Conservation (phyloP, 2,797 vertebrate genomes). For the Enteromius mattozi region DNA sequence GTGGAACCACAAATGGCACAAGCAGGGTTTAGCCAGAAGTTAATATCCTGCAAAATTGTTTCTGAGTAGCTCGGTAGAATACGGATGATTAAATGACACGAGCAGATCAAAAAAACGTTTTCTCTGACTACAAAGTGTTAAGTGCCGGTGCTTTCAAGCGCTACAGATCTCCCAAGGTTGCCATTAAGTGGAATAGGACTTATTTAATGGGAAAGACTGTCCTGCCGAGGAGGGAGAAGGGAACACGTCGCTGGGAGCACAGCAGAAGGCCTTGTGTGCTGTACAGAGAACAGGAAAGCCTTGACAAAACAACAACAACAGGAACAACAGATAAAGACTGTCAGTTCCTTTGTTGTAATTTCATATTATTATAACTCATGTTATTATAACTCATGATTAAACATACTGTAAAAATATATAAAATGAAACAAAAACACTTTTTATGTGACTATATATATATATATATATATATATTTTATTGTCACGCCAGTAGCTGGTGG, state of each 20-base stretch:
- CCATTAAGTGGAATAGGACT: constrained; percentile 77
- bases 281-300: constrained; percentile 40
- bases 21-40: constrained; percentile 85
- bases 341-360: constrained; percentile 4
- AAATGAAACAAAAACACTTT: neutral
- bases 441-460: too few species aligned
- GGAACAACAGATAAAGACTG: constrained; percentile 18
- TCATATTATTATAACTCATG: neutral
- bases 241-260: constrained; percentile 42
- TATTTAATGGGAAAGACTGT: constrained; percentile 71
- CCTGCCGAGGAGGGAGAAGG: constrained; percentile 39
- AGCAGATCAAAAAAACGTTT: constrained; percentile 85
- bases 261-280: constrained; percentile 72
- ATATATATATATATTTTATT: too few species aligned
- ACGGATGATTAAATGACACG: constrained; percentile 86
- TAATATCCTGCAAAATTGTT: constrained; percentile 89
- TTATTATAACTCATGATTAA: neutral
- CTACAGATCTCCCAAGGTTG: constrained; percentile 81
- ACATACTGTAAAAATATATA: neutral
- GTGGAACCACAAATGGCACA: constrained; percentile 87
- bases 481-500: neutral
- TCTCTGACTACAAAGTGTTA: constrained; percentile 83
- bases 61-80: constrained; percentile 79
- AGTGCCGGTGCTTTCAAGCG: constrained; percentile 69
- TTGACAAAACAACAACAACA: constrained; percentile 45